Conservation (phyloP, 2,113 vertebrate genomes). For the Myrmecophaga tridactyla region DNA sequence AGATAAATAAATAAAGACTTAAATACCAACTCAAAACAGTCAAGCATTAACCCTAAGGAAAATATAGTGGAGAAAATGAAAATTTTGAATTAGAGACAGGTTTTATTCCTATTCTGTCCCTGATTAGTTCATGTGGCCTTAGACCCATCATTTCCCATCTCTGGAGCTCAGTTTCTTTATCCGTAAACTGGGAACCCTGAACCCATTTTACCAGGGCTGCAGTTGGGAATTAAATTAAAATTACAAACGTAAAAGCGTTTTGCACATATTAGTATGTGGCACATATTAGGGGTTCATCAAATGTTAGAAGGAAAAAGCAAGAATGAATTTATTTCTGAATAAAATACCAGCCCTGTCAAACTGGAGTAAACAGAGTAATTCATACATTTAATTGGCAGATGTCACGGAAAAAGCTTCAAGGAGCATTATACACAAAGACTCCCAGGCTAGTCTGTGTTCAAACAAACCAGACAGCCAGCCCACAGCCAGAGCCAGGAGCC, state of each 20-base stretch:
- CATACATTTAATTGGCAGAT: slow-evolving; percentile 68
- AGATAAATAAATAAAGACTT: neutral
- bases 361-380: slow-evolving; percentile 64
- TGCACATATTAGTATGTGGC: neutral
- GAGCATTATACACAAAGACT: slow-evolving; percentile 70
- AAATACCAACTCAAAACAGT: neutral
- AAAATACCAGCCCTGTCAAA: slow-evolving; percentile 36
- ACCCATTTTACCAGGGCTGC: neutral
- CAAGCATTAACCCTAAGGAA: neutral
- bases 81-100: neutral
- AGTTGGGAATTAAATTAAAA: neutral
- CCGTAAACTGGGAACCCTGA: slow-evolving; percentile 11
- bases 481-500: slow-evolving; percentile 62
- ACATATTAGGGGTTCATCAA: neutral
- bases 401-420: slow-evolving; percentile 67
- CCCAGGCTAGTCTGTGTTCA: slow-evolving; percentile 68
- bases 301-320: neutral
- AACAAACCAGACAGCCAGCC: slow-evolving; percentile 73
- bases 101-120: neutral
- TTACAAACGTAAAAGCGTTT: neutral
- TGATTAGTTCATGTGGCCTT: neutral
- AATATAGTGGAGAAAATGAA: neutral
- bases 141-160: neutral
- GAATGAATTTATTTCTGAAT: neutral
- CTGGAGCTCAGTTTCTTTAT: neutral